Percentiles rank a stretch among this genome's conserved stretches.
Conservation (phyloP, 2,113 vertebrate species). For the Sinocyclocheilus anshuiensis region DNA sequence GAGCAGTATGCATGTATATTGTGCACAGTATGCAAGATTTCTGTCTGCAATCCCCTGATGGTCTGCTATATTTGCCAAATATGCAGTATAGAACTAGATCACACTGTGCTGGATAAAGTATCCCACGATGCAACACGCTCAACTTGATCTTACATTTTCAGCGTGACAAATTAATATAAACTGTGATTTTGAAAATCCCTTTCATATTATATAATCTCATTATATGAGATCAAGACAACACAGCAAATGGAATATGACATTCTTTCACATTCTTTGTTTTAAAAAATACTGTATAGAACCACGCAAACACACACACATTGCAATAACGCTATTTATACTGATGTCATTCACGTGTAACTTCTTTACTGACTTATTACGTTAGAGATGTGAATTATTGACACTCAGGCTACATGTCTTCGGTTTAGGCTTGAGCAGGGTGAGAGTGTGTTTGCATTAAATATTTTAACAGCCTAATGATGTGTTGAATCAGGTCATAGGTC, state of each 20-base stretch:
- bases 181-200: neutral
- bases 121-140: neutral
- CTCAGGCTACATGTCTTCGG: neutral
- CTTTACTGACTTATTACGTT: slow-evolving; percentile 1
- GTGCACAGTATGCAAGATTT: neutral
- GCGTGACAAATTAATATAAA: neutral
- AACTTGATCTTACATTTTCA: neutral
- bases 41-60: neutral
- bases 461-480: slow-evolving; percentile 16
- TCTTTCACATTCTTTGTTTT: no score
- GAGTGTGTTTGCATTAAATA: slow-evolving; percentile 29
- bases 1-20: neutral
- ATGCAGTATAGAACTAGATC: neutral
- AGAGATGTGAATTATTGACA: slow-evolving; percentile 43
- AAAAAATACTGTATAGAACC: no score
- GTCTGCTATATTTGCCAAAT: neutral
- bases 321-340: neutral
- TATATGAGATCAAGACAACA: no score
- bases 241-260: no score
- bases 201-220: no score
- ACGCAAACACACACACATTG: no score
- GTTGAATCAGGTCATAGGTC: slow-evolving; percentile 21
- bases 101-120: neutral
- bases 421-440: neutral
- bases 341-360: neutral